Base-by-base conservation (phyloP, 2,888 invertebrate species). In the Xylota sylvarum region DNA sequence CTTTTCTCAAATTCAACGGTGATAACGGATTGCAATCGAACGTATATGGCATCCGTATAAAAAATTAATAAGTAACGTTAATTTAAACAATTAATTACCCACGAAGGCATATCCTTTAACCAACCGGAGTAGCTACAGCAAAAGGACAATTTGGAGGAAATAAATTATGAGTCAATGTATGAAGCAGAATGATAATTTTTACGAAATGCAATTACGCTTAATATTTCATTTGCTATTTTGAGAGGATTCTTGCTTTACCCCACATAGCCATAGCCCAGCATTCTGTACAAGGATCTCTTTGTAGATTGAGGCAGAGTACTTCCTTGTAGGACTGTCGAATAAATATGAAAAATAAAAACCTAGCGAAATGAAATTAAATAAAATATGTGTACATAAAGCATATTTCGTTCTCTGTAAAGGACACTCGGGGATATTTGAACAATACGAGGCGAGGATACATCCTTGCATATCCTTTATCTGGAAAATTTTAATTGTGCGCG, bases 191-290 rank as follows among this genome's bases (percentile, higher is more conserved):
- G 65, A 72, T 74, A 70, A 80, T 84, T 84, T n/a, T 69, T 52
- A 48, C 62, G 69, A 76, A 85, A 70, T 70, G 80, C 84, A 85
- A 80, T 85, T 85, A 80, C 70, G 76, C 58, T 85, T 85, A 80
- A 85, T 85, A 85, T 65, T 85, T 85, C 64, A 85, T 80, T 80
- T 80, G 37, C 32, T 43, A 30, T 76, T 84, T 64, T 40, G 58
- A 43, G 48, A 27, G 46, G 19, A 60, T 65, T 58, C 46, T 37
- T 78, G n/a, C 12, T 58, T 32, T 9, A 30, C 32, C 48, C 37
- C 48, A 23, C n/a, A 23, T 62, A n/a, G 52, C 7, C 19, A 14
- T 7, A 23, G 12, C 3, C 12, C 5, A 48, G 4, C 10, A n/a
- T n/a, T n/a, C 7, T 4, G 17, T 50, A 17, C 14, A 50, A 65